phyloP scores from a whole-genome alignment of 2,888 invertebrate genomes.

The Aphodius sticticus region DNA sequence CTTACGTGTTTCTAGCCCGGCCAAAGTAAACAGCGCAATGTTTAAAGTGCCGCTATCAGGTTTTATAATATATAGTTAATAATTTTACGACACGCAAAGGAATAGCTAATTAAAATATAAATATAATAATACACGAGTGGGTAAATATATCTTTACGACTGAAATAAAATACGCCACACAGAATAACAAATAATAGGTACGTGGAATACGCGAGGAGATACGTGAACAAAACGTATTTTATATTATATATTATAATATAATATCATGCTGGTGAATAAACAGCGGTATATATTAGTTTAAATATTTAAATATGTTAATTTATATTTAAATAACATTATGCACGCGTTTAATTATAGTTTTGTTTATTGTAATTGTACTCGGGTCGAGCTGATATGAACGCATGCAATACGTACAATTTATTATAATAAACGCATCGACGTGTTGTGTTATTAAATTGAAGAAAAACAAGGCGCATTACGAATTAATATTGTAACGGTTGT shows the following conservation, averaged over 20 bases:
- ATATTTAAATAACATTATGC: constrained; percentile 30
- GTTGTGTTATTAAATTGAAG: constrained; percentile 37
- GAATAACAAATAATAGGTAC: neutral
- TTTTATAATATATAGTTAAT: constrained; percentile 19
- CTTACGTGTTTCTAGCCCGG: neutral
- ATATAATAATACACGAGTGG: constrained; percentile 19
- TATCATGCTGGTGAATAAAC: constrained; percentile 19
- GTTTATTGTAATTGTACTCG: constrained; percentile 21
- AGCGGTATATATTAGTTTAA: constrained; percentile 28
- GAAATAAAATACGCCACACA: neutral
- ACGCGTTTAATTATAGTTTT: constrained; percentile 26
- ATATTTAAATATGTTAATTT: constrained; percentile 41
- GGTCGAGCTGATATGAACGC: neutral
- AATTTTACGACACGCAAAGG: constrained; percentile 15
- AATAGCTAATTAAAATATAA: constrained; percentile 24
- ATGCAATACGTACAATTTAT: neutral
- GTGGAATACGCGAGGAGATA: neutral
- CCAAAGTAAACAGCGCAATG: neutral
- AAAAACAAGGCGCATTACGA: constrained; percentile 30
- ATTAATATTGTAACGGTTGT: constrained; percentile 23
- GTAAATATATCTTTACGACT: constrained; percentile 15
- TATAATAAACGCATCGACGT: neutral
- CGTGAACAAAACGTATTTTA: neutral
- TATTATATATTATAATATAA: constrained; percentile 13
- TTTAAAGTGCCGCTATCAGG: constrained; percentile 13